phyloP scores from a whole-genome alignment of 2,797 vertebrate genomes.

The Meriones psammophilus region DNA sequence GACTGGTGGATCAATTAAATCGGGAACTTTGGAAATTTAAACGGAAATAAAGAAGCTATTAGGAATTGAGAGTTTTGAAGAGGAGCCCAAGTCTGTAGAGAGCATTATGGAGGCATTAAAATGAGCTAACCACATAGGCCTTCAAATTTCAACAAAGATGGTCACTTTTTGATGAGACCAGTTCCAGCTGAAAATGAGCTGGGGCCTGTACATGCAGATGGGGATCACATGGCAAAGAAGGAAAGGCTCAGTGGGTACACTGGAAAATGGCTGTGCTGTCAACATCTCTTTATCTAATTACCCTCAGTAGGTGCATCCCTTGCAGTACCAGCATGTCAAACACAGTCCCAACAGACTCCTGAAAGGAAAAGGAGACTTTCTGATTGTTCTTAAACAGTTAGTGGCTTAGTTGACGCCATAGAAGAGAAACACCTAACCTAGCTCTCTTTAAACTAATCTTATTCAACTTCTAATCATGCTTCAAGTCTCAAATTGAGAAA shows the following conservation, averaged over 20 bases:
- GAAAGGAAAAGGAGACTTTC: neutral
- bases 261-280: neutral
- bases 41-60: no score
- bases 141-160: neutral
- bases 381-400: constrained; percentile 45
- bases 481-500: neutral
- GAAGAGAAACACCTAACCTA: constrained; percentile 12
- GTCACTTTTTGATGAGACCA: neutral
- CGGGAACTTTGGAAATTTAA: no score
- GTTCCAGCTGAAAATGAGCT: neutral
- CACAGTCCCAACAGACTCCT: neutral
- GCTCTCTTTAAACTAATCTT: neutral
- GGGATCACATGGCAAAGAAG: neutral
- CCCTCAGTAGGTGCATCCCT: neutral
- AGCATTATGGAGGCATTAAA: neutral
- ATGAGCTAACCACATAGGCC: neutral
- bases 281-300: constrained; percentile 37
- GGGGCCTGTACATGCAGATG: neutral
- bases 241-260: neutral
- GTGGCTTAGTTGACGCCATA: neutral
- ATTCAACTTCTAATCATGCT: constrained; percentile 11
- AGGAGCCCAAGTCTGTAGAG: no score
- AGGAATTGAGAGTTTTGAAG: no score
- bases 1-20: no score
- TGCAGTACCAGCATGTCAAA: constrained; percentile 28